These are phyloP conservation scores for Myiotriccus ornatus DNA, from an alignment of 2,797 vertebrate genomes.

Conservation along the genomic window DNA sequence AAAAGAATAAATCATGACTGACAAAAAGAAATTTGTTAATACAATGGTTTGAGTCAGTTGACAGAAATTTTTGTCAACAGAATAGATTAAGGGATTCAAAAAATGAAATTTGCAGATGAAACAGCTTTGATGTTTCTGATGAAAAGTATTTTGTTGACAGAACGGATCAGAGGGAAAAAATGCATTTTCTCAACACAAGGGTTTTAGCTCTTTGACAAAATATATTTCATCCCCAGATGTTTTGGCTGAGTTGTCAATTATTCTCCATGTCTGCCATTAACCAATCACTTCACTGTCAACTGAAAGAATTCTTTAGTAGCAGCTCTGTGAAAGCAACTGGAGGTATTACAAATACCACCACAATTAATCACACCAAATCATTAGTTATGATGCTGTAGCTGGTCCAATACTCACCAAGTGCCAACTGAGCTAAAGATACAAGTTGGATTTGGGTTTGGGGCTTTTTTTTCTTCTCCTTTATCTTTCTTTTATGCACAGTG, in stretches of 20 bases:
- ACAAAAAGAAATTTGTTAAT: conserved; percentile 78
- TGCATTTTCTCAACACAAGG: conserved; percentile 59
- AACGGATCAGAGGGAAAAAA: conserved; percentile 71
- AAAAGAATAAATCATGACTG: conserved; percentile 73
- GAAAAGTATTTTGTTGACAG: conserved; percentile 77
- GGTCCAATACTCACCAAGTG: background rate
- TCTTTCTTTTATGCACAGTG: background rate
- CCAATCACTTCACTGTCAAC: background rate
- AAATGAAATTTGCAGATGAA: conserved; percentile 76
- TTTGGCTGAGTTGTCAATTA: conserved; percentile 62
- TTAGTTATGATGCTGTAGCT: background rate
- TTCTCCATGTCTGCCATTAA: conserved; percentile 24
- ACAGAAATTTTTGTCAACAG: conserved; percentile 78
- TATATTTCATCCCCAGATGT: conserved; percentile 54
- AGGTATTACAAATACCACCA: background rate
- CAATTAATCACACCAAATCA: background rate
- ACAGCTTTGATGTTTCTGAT: conserved; percentile 74
- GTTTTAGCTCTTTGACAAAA: conserved; percentile 73
- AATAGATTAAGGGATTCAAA: conserved; percentile 75
- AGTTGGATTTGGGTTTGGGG: background rate
- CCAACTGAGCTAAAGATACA: background rate
- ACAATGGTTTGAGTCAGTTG: conserved; percentile 75
- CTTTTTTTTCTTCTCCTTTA: background rate
- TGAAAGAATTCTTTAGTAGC: background rate
- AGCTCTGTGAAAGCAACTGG: background rate